phyloP scores from a whole-genome alignment of 2,113 vertebrate species.

The Calonectris borealis region DNA sequence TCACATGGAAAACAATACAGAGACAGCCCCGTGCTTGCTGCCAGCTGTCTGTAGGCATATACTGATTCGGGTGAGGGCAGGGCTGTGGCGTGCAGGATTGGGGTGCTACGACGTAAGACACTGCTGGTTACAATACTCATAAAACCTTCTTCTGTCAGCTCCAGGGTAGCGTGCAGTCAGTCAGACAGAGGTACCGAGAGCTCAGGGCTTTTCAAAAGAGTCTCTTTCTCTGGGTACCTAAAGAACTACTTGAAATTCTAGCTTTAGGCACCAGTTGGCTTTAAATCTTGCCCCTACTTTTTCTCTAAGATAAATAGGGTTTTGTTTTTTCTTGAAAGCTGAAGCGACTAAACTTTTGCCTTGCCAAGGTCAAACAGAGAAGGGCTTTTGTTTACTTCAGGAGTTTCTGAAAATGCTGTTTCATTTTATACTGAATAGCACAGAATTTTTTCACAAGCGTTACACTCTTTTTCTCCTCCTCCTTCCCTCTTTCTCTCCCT shows the following conservation, averaged over 20 bases:
- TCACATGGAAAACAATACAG: neutral
- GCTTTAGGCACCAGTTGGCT: neutral
- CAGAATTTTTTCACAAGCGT: neutral
- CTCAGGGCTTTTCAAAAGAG: neutral
- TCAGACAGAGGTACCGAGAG: neutral
- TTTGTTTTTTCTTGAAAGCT: neutral
- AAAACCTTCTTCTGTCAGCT: neutral
- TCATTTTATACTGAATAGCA: neutral
- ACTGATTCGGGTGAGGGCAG: neutral
- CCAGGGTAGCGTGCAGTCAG: neutral
- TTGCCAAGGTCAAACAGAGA: neutral
- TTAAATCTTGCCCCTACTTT: neutral
- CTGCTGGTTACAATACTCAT: neutral
- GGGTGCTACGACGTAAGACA: neutral
- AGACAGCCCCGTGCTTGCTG: neutral
- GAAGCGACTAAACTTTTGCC: neutral
- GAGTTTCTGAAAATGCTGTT: neutral
- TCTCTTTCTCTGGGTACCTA: neutral
- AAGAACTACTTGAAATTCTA: conserved; percentile 17
- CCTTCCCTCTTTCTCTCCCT: neutral
- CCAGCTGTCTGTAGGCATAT: neutral
- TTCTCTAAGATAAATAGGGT: neutral
- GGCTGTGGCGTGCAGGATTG: neutral
- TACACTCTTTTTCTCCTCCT: neutral
- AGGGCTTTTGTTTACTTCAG: neutral